Evolutionary conservation across 2,113 vertebrate genomes (phyloP).

Genomic region (Tretioscincus oriximinensis): DNA sequence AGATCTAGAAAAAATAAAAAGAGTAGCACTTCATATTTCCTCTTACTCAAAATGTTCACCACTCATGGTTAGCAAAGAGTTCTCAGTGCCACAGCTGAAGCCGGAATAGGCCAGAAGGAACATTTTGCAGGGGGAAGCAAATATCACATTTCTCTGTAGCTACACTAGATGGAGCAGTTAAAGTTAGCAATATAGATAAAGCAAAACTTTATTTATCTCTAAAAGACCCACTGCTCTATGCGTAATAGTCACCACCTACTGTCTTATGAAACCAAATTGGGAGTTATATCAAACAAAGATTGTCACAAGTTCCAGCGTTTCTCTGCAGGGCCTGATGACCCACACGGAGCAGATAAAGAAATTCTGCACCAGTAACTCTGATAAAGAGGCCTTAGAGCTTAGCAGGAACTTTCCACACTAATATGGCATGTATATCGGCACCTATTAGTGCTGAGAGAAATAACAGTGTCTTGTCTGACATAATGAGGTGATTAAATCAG

Average conservation of each 20-base stretch:
- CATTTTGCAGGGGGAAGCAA: neutral
- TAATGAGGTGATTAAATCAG: slow-evolving; percentile 61
- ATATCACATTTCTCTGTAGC: neutral
- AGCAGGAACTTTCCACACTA: neutral
- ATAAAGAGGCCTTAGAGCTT: slow-evolving; percentile 22
- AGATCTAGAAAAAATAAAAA: too few relatives aligned
- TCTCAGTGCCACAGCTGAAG: neutral
- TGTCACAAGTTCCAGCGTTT: rapidly evolving
- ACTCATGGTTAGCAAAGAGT: too few relatives aligned
- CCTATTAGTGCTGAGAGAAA: slow-evolving; percentile 41
- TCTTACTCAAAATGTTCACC: too few relatives aligned
- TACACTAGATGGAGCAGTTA: neutral
- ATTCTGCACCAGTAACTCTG: slow-evolving; percentile 21
- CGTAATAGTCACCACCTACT: rapidly evolving
- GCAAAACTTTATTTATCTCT: neutral
- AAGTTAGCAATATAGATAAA: neutral
- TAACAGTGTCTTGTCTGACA: slow-evolving; percentile 50
- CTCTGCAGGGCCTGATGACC: neutral
- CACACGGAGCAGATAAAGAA: slow-evolving; percentile 7
- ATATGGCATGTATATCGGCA: slow-evolving; percentile 50
- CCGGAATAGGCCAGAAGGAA: neutral
- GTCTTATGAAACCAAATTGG: slow-evolving; percentile 11
- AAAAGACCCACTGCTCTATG: neutral
- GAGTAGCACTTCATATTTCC: too few relatives aligned
- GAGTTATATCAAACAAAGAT: neutral